Base-by-base conservation (phyloP, 53 echinoderm and acorn worm species). In the Holothuria leucospilota region DNA sequence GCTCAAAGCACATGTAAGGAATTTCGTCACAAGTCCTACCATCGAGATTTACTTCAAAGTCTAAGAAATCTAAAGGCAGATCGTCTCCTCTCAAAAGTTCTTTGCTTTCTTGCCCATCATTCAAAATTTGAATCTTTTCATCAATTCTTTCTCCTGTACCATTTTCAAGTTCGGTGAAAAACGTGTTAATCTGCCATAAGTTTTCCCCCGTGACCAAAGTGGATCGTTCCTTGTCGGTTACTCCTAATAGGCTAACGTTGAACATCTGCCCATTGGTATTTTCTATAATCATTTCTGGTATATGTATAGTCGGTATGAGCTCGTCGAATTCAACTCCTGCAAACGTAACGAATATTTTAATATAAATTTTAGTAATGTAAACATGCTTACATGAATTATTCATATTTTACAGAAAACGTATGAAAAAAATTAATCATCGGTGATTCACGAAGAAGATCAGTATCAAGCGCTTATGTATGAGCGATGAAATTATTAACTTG, bases 1-100 rank as follows among this genome's bases (percentile, higher is more conserved):
- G 73, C 24, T 88, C 89, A 42, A 83, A 88, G 72, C 89, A 88
- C 42, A 88, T 56, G 39, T 88, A 88, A 27, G 73, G 84, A 28
- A 82, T 65, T 20, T 88, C 89, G 28, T 83, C 89, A 38, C 89
- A 88, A 10, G 71, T 69, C 27, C 28, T 62, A n/a, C 83, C 83
- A 29, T 40, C 69, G 62, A 88, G 70, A 59, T 82, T 72, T 11
- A 73, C 70, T 39, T 88, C 84, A 59, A 88, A 88, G n/a, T 73
- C 84, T 13, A 88, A 82, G 15, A 71, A 40, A 29, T 62, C 74
- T n/a, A 88, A 73, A 10, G 72, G 71, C 23, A 88, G 75, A 67
- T 88, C 26, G 58, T 61, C 46, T 16, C 83, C 89, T 40, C 59
- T 82, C 2, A 62, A 52, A 21, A 88, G 83, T 16, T 58, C 63